These are phyloP conservation scores for Arothron firmamentum DNA, from an alignment of 2,113 vertebrate species.

Conservation along the genomic window DNA sequence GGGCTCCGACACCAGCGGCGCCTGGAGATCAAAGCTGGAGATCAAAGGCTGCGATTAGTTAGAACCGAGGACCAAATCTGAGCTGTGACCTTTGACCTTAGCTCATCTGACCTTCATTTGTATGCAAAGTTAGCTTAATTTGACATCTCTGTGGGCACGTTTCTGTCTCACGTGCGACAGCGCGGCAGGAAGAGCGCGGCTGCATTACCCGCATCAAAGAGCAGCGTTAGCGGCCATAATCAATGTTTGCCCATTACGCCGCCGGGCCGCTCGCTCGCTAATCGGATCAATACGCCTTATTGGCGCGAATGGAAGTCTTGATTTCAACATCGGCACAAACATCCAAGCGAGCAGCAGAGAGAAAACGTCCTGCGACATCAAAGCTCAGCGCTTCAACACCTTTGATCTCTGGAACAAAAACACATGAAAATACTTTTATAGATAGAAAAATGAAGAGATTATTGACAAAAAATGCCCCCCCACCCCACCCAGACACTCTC, in stretches of 20 bases:
- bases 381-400: not conserved
- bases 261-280: slow-evolving; percentile 19
- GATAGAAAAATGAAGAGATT: too few relatives aligned
- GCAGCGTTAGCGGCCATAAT: slow-evolving; percentile 77
- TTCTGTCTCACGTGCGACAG: slow-evolving; percentile 13
- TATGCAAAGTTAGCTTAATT: too few relatives aligned
- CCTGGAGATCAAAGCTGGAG: too few relatives aligned
- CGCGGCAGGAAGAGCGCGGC: slow-evolving; percentile 70
- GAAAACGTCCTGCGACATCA: not conserved
- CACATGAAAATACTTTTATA: too few relatives aligned
- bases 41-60: too few relatives aligned
- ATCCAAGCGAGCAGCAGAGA: slow-evolving; percentile 11
- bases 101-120: too few relatives aligned
- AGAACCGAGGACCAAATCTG: too few relatives aligned
- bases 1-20: slow-evolving; percentile 18
- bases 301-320: slow-evolving; percentile 40
- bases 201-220: slow-evolving; percentile 79
- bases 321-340: slow-evolving; percentile 36
- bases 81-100: too few relatives aligned
- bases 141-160: too few relatives aligned
- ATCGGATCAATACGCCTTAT: slow-evolving; percentile 59
- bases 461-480: too few relatives aligned
- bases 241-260: slow-evolving; percentile 75
- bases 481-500: not conserved
- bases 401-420: too few relatives aligned